Evolutionary conservation across 1,140 invertebrate genomes (phyloP).

Genomic region (Lutraria rhynchaena): DNA sequence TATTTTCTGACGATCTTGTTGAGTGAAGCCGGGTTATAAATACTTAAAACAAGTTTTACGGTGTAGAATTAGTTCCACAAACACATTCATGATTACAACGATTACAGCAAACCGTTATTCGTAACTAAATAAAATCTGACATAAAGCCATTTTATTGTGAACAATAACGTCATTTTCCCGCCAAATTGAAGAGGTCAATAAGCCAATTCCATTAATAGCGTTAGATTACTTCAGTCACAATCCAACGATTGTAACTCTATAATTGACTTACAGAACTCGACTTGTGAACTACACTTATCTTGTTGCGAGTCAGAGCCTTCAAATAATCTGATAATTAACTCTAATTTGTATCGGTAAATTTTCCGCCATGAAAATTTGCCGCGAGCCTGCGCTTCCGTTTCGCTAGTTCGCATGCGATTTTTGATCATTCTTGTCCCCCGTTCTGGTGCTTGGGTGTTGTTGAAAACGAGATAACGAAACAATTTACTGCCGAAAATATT

Average conservation of each 20-base stretch:
- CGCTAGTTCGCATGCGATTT: conserved; percentile 25
- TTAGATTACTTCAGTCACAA: conserved; percentile 37
- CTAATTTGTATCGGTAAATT: conserved; percentile 59
- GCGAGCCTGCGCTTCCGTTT: conserved; percentile 34
- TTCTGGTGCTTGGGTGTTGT: conserved; percentile 20
- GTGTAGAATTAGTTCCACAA: too few species aligned
- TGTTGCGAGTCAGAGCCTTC: conserved; percentile 41
- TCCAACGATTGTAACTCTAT: conserved; percentile 25
- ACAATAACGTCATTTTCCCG: conserved; percentile 35
- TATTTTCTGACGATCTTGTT: too few species aligned
- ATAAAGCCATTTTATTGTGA: conserved; percentile 12
- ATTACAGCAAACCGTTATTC: too few species aligned
- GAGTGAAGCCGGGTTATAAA: too few species aligned
- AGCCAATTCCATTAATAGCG: conserved; percentile 43
- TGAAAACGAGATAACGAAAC: conserved; percentile 57
- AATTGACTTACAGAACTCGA: conserved; percentile 47
- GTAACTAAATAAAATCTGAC: neutral
- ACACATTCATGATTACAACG: too few species aligned
- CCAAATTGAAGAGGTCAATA: conserved; percentile 36
- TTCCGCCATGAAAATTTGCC: conserved; percentile 55
- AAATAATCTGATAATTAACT: conserved; percentile 56
- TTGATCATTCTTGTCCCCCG: conserved; percentile 34
- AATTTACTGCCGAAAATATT: conserved; percentile 37
- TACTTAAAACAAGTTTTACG: too few species aligned
- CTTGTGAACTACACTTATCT: conserved; percentile 57